These are phyloP conservation scores for Ceratotherium simum DNA, from an alignment of 2,113 vertebrate genomes.

Conservation along the genomic window DNA sequence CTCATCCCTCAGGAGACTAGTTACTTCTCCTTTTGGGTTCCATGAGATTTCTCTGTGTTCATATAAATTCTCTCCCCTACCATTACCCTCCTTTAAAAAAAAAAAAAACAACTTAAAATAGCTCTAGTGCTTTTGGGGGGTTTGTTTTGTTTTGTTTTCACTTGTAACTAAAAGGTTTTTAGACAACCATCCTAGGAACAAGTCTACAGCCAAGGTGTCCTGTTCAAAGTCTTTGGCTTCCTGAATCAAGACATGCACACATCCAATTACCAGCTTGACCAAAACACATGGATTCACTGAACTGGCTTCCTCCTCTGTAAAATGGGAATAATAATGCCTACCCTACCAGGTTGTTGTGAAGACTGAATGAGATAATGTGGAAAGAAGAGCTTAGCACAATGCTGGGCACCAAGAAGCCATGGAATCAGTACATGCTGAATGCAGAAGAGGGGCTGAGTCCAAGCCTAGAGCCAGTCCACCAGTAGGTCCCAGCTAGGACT, in stretches of 20 bases:
- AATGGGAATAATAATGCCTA: background rate
- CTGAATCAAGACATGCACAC: background rate
- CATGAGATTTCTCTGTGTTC: slow-evolving; percentile 60
- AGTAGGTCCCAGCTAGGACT: background rate
- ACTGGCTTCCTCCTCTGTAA: background rate
- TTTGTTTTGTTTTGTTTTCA: slow-evolving; percentile 11
- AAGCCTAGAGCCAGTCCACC: background rate
- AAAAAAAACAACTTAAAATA: slow-evolving; percentile 40
- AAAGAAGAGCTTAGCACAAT: background rate
- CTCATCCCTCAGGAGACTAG: slow-evolving; percentile 71
- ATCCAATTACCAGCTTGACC: background rate
- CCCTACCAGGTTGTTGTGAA: background rate
- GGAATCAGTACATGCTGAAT: background rate
- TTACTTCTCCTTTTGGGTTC: slow-evolving; percentile 63
- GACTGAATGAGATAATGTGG: background rate
- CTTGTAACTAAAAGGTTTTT: slow-evolving; percentile 50
- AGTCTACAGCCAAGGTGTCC: background rate
- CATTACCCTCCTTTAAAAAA: background rate
- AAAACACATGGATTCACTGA: slow-evolving; percentile 4
- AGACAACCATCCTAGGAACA: background rate
- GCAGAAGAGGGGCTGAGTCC: background rate
- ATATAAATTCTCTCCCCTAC: slow-evolving; percentile 9
- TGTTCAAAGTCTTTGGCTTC: background rate
- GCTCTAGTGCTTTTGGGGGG: background rate
- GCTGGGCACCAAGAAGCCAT: background rate